These are phyloP conservation scores for Phrynocephalus forsythii DNA, from an alignment of 2,797 vertebrate genomes.

Conservation along the genomic window DNA sequence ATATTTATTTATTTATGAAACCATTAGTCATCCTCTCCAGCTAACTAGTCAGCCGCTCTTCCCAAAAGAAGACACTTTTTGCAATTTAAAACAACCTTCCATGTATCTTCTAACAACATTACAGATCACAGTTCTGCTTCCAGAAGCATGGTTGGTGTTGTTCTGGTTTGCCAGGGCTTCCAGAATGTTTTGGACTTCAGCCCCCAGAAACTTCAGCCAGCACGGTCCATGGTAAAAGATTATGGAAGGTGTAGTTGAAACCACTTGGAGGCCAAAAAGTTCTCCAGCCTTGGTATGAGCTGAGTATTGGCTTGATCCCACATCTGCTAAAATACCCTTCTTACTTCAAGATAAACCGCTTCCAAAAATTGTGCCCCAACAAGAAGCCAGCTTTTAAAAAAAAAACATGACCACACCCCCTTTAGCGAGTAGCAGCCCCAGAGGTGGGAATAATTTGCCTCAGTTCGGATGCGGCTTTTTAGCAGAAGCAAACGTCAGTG, in stretches of 20 bases:
- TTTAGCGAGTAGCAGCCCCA: too few relatives aligned
- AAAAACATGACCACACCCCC: too few relatives aligned
- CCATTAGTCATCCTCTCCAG: neutral
- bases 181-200: neutral
- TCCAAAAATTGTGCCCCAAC: too few relatives aligned
- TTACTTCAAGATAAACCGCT: too few relatives aligned
- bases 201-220: neutral
- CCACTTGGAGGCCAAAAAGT: neutral
- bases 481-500: too few relatives aligned
- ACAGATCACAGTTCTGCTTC: neutral
- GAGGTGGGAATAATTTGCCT: too few relatives aligned
- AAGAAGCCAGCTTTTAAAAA: too few relatives aligned
- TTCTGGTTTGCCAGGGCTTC: neutral
- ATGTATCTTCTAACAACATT: neutral
- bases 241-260: neutral
- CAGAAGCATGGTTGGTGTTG: neutral
- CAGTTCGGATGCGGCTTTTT: too few relatives aligned
- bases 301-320: too few relatives aligned
- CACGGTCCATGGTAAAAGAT: neutral
- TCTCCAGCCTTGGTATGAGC: neutral
- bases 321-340: too few relatives aligned
- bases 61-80: neutral
- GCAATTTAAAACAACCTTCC: neutral
- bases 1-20: too few relatives aligned
- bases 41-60: neutral